phyloP scores from a whole-genome alignment of 2,797 vertebrate genomes.

The Chrysocyon brachyurus region DNA sequence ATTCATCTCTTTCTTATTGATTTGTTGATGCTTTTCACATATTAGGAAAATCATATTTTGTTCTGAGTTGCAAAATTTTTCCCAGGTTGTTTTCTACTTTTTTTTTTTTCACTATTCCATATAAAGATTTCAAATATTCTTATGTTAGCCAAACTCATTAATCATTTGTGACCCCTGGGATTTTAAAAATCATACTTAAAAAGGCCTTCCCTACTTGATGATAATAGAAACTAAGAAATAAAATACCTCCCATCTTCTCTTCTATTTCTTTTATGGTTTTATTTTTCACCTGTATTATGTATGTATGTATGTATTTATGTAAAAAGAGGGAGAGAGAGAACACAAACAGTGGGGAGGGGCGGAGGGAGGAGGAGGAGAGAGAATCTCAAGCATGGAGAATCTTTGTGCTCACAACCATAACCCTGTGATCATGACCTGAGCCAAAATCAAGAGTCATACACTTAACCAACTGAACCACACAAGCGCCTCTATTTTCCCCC shows the following conservation, averaged over 20 bases:
- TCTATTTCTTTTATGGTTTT: not conserved
- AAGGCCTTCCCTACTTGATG: not conserved
- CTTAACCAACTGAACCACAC: too few species aligned
- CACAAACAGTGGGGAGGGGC: not conserved
- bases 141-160: not conserved
- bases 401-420: not conserved
- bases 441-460: not conserved
- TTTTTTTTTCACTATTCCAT: not conserved
- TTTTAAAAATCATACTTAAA: not conserved
- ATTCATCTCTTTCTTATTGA: constrained; percentile 41
- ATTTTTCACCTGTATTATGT: constrained; percentile 2
- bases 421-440: not conserved
- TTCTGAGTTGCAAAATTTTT: not conserved
- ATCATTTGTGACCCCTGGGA: not conserved
- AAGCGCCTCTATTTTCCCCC: not conserved
- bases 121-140: constrained; percentile 3
- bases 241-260: not conserved
- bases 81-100: not conserved
- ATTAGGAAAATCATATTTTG: constrained; percentile 39
- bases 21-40: constrained; percentile 4
- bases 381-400: not conserved
- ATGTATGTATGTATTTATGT: not conserved
- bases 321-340: not conserved
- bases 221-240: constrained; percentile 35
- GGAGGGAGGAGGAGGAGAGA: not conserved